Evolutionary conservation across 2,113 vertebrate genomes (phyloP).

Genomic region (Orthonyx spaldingii): DNA sequence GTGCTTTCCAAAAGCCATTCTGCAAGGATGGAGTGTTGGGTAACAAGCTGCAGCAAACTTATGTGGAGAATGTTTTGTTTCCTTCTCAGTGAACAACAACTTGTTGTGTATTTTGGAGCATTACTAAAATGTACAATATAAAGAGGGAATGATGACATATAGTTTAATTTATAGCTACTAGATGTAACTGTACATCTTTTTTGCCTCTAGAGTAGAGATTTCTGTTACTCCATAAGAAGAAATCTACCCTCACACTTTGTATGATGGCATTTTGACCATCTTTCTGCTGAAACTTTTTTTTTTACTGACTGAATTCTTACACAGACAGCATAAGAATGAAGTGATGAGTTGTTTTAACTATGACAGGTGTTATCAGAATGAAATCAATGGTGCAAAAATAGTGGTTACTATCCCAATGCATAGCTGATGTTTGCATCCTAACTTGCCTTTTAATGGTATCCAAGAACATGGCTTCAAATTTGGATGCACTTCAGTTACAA

Average conservation of each 20-base stretch:
- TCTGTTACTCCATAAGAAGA: neutral
- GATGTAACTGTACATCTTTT: neutral
- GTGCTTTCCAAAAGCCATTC: neutral
- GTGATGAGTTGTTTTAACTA: neutral
- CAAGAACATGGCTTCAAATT: neutral
- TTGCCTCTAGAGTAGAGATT: neutral
- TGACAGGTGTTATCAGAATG: neutral
- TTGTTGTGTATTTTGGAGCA: neutral
- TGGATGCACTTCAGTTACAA: neutral
- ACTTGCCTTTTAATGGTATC: neutral
- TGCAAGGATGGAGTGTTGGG: neutral
- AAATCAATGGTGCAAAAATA: neutral
- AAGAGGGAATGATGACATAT: neutral
- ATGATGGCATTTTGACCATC: neutral
- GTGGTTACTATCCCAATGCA: neutral
- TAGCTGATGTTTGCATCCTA: neutral
- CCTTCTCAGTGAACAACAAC: too few relatives aligned
- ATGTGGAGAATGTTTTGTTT: neutral
- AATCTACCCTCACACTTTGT: neutral
- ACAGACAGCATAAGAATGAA: neutral
- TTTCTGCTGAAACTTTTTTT: neutral
- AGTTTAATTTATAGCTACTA: too few relatives aligned
- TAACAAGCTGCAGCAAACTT: neutral
- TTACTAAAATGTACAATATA: neutral
- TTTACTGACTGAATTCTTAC: neutral